These are phyloP conservation scores for Perognathus longimembris DNA, from an alignment of 2,113 vertebrate genomes.

Conservation along the genomic window DNA sequence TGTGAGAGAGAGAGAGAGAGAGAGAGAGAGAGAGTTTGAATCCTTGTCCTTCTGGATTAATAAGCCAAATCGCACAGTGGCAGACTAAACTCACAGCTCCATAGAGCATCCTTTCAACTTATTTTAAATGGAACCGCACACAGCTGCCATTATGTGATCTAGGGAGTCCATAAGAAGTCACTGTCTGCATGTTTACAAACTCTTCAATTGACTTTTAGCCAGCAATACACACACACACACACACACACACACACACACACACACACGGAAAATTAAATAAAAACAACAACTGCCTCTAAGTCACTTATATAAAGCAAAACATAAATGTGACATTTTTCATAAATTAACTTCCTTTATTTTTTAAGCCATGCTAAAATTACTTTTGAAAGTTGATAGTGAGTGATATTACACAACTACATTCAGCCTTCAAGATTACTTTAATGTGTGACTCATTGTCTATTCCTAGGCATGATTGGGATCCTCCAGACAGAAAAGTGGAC, in stretches of 20 bases:
- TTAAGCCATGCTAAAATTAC: background rate
- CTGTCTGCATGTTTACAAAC: background rate
- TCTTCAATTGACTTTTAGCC: background rate
- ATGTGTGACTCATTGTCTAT: background rate
- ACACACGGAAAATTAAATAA: background rate
- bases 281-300: background rate
- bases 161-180: background rate
- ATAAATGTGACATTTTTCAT: background rate
- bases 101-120: background rate
- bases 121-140: background rate
- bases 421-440: background rate
- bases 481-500: slow-evolving; percentile 97
- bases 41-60: slow-evolving; percentile 71
- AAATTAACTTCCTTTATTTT: background rate
- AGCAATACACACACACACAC: background rate
- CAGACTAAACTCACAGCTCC: slow-evolving; percentile 20
- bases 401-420: background rate
- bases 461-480: slow-evolving; percentile 96
- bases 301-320: background rate
- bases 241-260: background rate
- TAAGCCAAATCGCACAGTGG: background rate
- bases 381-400: background rate
- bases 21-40: no score
- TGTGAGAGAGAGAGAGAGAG: no score
- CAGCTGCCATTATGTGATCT: background rate